These are phyloP conservation scores for Galaxias olidus DNA, from an alignment of 2,797 vertebrate genomes.

Conservation along the genomic window DNA sequence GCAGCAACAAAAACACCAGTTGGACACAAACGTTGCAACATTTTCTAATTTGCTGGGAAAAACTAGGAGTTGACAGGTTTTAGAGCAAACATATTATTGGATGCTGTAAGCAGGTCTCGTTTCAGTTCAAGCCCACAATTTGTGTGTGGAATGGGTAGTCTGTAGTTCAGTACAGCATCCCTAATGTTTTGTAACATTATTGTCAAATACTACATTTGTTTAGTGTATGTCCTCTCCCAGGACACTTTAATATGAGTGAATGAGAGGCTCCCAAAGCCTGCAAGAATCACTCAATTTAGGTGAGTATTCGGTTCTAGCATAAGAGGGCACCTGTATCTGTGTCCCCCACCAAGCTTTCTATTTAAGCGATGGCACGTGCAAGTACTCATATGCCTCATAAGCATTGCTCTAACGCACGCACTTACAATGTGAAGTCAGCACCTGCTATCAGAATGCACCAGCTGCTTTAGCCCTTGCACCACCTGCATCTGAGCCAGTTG, in stretches of 20 bases:
- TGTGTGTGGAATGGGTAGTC: too few relatives aligned
- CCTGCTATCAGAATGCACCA: constrained; percentile 37
- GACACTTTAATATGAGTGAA: too few relatives aligned
- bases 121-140: not conserved
- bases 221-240: not conserved
- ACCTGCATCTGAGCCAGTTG: constrained; percentile 41
- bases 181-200: not conserved
- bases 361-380: constrained; percentile 37
- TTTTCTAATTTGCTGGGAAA: constrained; percentile 20
- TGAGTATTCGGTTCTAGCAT: constrained; percentile 17
- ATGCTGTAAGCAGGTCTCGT: not conserved
- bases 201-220: not conserved
- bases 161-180: too few relatives aligned
- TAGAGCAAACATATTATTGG: constrained; percentile 10
- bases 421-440: constrained; percentile 30
- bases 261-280: constrained; percentile 3
- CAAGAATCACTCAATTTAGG: constrained; percentile 26
- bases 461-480: constrained; percentile 46
- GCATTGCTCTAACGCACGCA: constrained; percentile 26
- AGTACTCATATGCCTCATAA: constrained; percentile 57
- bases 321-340: constrained; percentile 56
- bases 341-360: constrained; percentile 44
- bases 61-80: constrained; percentile 17
- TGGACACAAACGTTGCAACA: constrained; percentile 19
- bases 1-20: not conserved